These are phyloP conservation scores for Scyliorhinus canicula DNA, from an alignment of 2,797 vertebrate species.

Conservation along the genomic window DNA sequence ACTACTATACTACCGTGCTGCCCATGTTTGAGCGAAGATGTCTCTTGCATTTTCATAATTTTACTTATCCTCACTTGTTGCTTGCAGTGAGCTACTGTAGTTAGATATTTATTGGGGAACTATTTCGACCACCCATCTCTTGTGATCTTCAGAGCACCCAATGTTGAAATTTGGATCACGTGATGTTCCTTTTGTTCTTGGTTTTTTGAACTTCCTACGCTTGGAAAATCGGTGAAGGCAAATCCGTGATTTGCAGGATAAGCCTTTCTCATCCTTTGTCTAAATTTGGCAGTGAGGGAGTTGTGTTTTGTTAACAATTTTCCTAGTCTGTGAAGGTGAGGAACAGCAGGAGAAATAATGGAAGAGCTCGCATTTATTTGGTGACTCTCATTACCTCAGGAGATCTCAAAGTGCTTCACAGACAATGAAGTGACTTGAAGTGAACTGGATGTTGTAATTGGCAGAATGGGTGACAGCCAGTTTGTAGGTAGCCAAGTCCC, in stretches of 20 bases:
- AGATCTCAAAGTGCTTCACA: background rate
- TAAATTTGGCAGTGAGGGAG: background rate
- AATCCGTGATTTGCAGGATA: background rate
- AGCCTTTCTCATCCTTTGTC: background rate
- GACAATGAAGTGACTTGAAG: background rate
- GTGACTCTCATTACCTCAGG: background rate
- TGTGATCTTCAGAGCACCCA: background rate
- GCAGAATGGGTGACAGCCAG: background rate
- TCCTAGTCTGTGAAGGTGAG: background rate
- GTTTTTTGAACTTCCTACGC: background rate
- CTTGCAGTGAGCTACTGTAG: background rate
- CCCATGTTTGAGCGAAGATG: background rate
- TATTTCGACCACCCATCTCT: background rate
- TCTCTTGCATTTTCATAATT: background rate
- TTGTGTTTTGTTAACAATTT: background rate
- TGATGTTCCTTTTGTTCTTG: background rate
- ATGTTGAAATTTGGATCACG: background rate
- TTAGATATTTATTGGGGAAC: background rate
- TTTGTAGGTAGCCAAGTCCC: background rate
- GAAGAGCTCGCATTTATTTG: background rate
- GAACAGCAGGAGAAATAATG: background rate
- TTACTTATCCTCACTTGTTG: background rate
- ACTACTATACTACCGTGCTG: no score
- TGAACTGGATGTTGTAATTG: background rate
- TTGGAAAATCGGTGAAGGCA: background rate